Conservation (phyloP, 2,888 invertebrate species). For the Tinea pellionella region DNA sequence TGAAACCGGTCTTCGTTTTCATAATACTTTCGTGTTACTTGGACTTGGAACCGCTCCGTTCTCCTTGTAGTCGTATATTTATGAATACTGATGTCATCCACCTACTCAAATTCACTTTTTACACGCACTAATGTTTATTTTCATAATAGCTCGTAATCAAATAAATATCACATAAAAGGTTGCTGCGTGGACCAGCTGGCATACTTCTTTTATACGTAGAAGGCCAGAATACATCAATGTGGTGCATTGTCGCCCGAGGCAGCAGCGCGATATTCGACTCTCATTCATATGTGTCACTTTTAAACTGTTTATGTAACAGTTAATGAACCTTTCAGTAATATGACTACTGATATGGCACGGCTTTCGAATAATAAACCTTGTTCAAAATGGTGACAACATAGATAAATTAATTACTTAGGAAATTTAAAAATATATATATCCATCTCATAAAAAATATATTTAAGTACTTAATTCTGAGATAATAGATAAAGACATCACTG, state of each 20-base stretch:
- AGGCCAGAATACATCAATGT: not conserved
- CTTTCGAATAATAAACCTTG: too few relatives aligned
- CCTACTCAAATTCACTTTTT: not conserved
- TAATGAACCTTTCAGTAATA: not conserved
- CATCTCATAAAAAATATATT: not conserved
- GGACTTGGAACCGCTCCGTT: constrained; percentile 15
- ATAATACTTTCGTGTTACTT: constrained; percentile 37
- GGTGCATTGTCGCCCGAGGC: not conserved
- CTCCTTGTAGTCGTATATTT: not conserved
- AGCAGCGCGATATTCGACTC: not conserved
- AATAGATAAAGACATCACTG: not conserved
- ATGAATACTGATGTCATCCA: not conserved
- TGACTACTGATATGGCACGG: not conserved
- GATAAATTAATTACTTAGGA: too few relatives aligned
- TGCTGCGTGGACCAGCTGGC: not conserved
- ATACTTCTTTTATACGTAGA: not conserved
- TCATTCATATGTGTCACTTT: not conserved
- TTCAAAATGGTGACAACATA: too few relatives aligned
- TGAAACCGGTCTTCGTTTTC: constrained; percentile 61
- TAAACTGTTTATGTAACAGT: not conserved
- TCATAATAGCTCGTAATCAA: not conserved
- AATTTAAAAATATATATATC: too few relatives aligned
- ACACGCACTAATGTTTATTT: not conserved
- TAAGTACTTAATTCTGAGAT: too few relatives aligned
- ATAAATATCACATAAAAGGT: not conserved